Conservation (phyloP, 2,888 invertebrate species). For the Synergus itoensis region DNA sequence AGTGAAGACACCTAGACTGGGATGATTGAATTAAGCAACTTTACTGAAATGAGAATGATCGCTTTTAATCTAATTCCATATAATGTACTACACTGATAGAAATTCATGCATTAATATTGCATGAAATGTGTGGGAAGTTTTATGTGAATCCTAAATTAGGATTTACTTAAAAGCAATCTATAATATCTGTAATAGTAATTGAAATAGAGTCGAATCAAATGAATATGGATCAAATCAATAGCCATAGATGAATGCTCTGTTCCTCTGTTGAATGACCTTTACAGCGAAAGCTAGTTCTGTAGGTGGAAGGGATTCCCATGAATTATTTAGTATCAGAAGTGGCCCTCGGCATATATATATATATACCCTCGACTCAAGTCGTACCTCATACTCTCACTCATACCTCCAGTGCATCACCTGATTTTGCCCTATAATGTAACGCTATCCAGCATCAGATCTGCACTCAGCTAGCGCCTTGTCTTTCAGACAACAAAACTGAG, state of each 20-base stretch:
- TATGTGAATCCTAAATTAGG: too few species aligned
- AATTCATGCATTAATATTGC: too few species aligned
- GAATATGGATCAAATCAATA: not conserved
- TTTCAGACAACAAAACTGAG: too few species aligned
- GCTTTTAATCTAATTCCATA: not conserved
- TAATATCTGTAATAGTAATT: too few species aligned
- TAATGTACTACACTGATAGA: too few species aligned
- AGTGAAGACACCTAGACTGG: not conserved
- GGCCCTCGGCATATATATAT: conserved; percentile 62
- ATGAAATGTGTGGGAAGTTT: too few species aligned
- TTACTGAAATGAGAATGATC: not conserved
- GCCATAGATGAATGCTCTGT: not conserved
- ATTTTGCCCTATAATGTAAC: not conserved
- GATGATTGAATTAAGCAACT: not conserved
- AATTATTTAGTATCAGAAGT: conserved; percentile 72
- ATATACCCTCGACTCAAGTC: conserved; percentile 58
- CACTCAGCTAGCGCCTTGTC: not conserved
- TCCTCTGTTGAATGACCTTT: not conserved
- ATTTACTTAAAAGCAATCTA: too few species aligned
- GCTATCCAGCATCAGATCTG: not conserved
- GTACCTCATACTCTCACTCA: not conserved
- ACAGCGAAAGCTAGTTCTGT: not conserved
- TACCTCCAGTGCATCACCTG: not conserved
- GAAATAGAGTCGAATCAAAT: not conserved
- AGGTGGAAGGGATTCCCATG: conserved; percentile 56